Percentiles rank a stretch among this genome's conserved stretches.
Evolutionary conservation across 2,888 invertebrate species (phyloP).

Genomic region (Melieria crassipennis): DNA sequence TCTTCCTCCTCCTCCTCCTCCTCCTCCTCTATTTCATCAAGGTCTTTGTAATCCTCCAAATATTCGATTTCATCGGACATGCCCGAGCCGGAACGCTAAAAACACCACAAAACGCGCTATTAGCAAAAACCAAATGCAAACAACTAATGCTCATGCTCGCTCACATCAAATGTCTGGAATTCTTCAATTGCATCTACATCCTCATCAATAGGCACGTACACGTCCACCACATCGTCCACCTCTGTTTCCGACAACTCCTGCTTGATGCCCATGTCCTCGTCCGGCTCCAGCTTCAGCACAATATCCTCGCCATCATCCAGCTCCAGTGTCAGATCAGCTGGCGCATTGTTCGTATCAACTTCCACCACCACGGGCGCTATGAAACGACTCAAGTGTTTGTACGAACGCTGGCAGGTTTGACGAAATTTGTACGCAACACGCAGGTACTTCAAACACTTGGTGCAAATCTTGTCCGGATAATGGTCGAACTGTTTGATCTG

Average conservation of each 20-base stretch:
- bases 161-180: constrained; percentile 41
- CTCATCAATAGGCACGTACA: constrained; percentile 55
- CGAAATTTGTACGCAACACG: constrained; percentile 57
- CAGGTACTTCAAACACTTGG: constrained; percentile 53
- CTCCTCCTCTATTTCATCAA: constrained; percentile 46
- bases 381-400: constrained; percentile 58
- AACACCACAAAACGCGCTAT: not conserved
- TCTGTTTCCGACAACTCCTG: constrained; percentile 53
- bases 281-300: constrained; percentile 44
- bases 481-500: constrained; percentile 60
- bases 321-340: constrained; percentile 27
- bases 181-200: constrained; percentile 46
- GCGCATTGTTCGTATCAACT: constrained; percentile 42
- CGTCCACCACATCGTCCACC: constrained; percentile 54
- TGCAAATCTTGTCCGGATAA: constrained; percentile 60
- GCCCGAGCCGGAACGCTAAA: constrained; percentile 45
- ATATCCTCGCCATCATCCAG: constrained; percentile 41
- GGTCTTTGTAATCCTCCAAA: constrained; percentile 46
- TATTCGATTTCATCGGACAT: constrained; percentile 55
- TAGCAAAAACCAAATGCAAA: not conserved
- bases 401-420: constrained; percentile 55
- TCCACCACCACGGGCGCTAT: constrained; percentile 60
- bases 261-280: constrained; percentile 45
- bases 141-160: not conserved
- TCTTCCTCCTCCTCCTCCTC: constrained; percentile 6